These are phyloP conservation scores for Pantelozetes paolii DNA, from an alignment of 2,888 invertebrate species.

Conservation along the genomic window DNA sequence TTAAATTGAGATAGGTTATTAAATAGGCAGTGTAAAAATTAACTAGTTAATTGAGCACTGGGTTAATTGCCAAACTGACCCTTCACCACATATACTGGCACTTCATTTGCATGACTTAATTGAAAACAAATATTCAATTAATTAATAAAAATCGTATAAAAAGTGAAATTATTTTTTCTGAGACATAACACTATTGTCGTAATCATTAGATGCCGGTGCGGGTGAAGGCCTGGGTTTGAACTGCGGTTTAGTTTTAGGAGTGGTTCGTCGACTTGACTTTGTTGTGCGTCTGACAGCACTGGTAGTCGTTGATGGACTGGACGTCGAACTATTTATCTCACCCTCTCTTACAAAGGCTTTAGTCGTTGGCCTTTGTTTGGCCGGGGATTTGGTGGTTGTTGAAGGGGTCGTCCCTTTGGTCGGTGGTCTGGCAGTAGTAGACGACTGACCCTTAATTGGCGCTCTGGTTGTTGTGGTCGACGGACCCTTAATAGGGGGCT, in stretches of 20 bases:
- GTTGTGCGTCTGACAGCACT: not conserved
- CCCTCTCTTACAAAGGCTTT: not conserved
- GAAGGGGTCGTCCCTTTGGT: not conserved
- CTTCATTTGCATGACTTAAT: not conserved
- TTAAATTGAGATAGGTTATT: too few species aligned
- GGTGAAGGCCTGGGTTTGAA: slow-evolving; percentile 13
- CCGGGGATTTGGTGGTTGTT: not conserved
- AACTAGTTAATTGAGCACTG: too few species aligned
- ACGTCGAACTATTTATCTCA: not conserved
- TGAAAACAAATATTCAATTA: not conserved
- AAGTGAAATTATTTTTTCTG: not conserved
- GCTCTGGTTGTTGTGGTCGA: not conserved
- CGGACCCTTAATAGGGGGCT: not conserved
- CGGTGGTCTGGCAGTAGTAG: not conserved
- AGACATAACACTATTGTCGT: not conserved
- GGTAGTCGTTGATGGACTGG: not conserved
- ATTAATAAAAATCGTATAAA: not conserved
- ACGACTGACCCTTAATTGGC: not conserved
- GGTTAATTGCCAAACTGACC: too few species aligned
- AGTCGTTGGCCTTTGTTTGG: not conserved
- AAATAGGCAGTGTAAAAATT: too few species aligned
- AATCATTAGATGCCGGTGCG: not conserved
- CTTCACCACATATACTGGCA: too few species aligned
- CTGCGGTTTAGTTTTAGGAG: not conserved
- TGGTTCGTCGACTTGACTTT: not conserved